Evolutionary conservation across 2,113 vertebrate species (phyloP).

Genomic region (Otolemur garnettii): DNA sequence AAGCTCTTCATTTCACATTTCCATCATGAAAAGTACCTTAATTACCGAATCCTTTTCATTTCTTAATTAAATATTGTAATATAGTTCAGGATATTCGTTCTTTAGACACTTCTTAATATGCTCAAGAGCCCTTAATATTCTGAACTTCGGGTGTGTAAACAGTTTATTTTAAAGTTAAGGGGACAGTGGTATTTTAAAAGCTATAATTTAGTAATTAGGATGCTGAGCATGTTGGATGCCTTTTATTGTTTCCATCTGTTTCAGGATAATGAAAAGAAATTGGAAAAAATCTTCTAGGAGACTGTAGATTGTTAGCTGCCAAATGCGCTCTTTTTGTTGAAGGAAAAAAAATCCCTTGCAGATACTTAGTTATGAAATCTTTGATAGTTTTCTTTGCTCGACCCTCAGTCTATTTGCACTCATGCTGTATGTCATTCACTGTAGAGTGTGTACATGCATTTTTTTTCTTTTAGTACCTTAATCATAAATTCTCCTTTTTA

Average conservation of each 20-base stretch:
- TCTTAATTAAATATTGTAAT: slow-evolving; percentile 80
- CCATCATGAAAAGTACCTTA: slow-evolving; percentile 71
- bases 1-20: slow-evolving; percentile 74
- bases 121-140: slow-evolving; percentile 65
- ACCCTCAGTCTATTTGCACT: background rate
- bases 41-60: slow-evolving; percentile 75
- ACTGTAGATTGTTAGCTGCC: slow-evolving; percentile 42
- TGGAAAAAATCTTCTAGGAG: background rate
- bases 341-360: background rate
- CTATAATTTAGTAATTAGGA: slow-evolving; percentile 49
- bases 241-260: slow-evolving; percentile 72
- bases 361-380: background rate
- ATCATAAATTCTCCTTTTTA: background rate
- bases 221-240: background rate
- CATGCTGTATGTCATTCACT: background rate
- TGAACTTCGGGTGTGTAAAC: slow-evolving; percentile 58
- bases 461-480: background rate
- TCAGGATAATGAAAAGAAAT: slow-evolving; percentile 74
- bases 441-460: background rate
- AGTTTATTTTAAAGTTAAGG: slow-evolving; percentile 78
- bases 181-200: slow-evolving; percentile 66
- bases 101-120: slow-evolving; percentile 71
- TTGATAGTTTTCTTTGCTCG: background rate
- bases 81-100: slow-evolving; percentile 67
- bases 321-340: background rate